Evolutionary conservation across 2,888 invertebrate species (phyloP), one percentile per base, ranked within the genome.

Genomic region (Exephanes ischioxanthus): DNA sequence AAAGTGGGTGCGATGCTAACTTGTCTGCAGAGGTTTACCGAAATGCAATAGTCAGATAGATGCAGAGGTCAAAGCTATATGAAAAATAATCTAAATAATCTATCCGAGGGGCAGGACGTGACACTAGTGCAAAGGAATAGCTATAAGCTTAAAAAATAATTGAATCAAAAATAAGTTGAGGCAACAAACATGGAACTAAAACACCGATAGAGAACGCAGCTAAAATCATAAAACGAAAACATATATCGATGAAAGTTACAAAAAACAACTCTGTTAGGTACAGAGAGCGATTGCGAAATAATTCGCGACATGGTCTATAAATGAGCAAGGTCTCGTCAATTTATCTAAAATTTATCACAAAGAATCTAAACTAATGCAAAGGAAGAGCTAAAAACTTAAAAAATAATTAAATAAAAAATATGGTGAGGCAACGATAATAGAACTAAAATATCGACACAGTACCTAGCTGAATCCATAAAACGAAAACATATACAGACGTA

Each of bases 281-380:
- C 51, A 72, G 75, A 71, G 55, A 58, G 70, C 2, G 55, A 76
- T 76, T 53, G 48, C 71, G 33, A 66, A 76, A 76, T 63, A n/a
- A 22, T 53, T 41, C 41, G 63, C 30, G 58, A 48, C 53, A 37
- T 76, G 75, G 71, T 80, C 53, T 67, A 80, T 61, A 51, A 76
- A 80, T 71, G 37, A 84, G 58, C 71, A 53, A 58, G 76, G 58
- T 84, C 76, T 55, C 76, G 55, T 80, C 26, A 7, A 63, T 80
- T 71, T 70, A n/a, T 55, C 55, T 76, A 37, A 7, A 7, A 7
- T 37, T 7, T 1, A 37, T 37, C 37, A 37, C 6, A 9, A 55
- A 2, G 2, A n/a, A 55, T 9, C 9, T 9, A 19, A 9, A 55
- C 7, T 5, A 55, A 55, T 55, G 2, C 19, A 22, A n/a, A 5